Base-by-base conservation (phyloP, 2,797 vertebrate genomes). In the Sternarchorhynchus goeldii region DNA sequence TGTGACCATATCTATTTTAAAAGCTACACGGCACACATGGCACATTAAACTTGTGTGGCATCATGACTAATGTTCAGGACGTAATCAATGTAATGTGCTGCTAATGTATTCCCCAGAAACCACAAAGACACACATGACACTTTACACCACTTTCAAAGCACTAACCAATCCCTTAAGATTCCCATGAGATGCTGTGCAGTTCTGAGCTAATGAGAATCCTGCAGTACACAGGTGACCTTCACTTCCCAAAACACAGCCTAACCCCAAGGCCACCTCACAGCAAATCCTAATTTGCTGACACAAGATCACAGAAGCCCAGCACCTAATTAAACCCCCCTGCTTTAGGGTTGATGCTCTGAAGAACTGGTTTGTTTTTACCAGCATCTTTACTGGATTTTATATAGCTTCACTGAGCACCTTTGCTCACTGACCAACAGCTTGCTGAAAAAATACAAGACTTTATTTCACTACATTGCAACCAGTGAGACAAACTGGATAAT, bases 241-340 rank as follows among this genome's bases (percentile, higher is more conserved):
- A n/a, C 32, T 73, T 74, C 73, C 63, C 34, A 79, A 79, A 56
- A 67, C 32, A 77, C 41, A 32, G 20, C 45, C 55, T 45, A 73
- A 74, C 73, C 71, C 69, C 36, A 18, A 63, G 75, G 79, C 72
- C 74, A 71, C 20, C 21, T 53, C 59, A 41, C 7, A 63, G n/a
- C 55, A 53, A 12, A 57, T 88, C 85, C 87, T 83, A 88, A 89
- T 91, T 89, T 88, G 86, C 82, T 85, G 89, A 86, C 85, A 84
- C 80, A 88, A 85, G 82, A 88, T 86, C 85, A 76, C 83, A 84
- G 86, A 81, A 85, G 14, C 85, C 86, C 34, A 60, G 83, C 81
- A 87, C 82, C 88, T 91, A 92, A 93, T 93, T 92, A 92, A 77
- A 81, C 68, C 73, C 36, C 71, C 85, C 83, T 85, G 81, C 90